Evolutionary conservation across 1,140 invertebrate genomes (phyloP).

Genomic region (Drosophila rhopaloa): DNA sequence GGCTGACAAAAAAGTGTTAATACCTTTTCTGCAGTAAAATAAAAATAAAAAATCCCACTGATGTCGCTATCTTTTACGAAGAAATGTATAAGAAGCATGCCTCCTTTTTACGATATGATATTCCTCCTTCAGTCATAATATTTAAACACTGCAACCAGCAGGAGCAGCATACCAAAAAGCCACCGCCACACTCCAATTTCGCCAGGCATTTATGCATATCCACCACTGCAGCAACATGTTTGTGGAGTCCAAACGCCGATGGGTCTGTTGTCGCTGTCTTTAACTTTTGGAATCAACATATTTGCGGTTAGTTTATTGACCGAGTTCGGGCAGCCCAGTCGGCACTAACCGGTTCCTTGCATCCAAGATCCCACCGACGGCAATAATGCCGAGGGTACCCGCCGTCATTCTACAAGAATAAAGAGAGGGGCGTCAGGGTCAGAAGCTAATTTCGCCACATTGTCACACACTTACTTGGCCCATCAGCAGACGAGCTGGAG

Average conservation of each 20-base stretch:
- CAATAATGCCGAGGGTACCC: constrained; percentile 3
- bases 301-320: constrained; percentile 76
- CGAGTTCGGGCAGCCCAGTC: constrained; percentile 38
- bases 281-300: constrained; percentile 45
- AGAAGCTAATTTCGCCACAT: constrained; percentile 63
- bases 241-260: constrained; percentile 10
- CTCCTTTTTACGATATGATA: not conserved
- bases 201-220: constrained; percentile 29
- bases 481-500: no score
- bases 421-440: not conserved
- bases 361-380: constrained; percentile 15
- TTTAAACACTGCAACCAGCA: not conserved
- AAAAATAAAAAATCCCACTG: no score
- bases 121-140: not conserved
- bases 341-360: constrained; percentile 27
- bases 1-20: no score
- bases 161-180: not conserved
- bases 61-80: no score
- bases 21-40: no score
- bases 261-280: constrained; percentile 22
- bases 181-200: constrained; percentile 15
- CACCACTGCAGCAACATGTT: constrained; percentile 22
- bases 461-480: constrained; percentile 38
- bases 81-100: no score
- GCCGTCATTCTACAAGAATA: not conserved